Evolutionary conservation across 2,113 vertebrate genomes (phyloP).

Genomic region (Mirza zaza): DNA sequence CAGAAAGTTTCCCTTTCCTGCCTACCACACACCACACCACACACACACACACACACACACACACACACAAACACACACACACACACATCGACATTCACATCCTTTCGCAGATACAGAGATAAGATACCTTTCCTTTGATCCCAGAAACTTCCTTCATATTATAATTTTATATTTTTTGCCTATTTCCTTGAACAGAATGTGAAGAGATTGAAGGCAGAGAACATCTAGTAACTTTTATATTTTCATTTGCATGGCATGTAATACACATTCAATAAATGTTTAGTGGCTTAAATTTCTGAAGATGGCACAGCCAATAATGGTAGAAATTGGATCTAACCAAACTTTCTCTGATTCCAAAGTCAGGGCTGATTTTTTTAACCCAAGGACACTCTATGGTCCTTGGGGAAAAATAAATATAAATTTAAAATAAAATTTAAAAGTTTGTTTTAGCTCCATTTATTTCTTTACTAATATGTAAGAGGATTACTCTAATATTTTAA

Average conservation of each 20-base stretch:
- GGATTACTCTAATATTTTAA: not conserved
- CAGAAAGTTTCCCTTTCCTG: not conserved
- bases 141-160: not conserved
- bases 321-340: not conserved
- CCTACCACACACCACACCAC: not conserved
- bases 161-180: not conserved
- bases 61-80: not conserved
- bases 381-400: not conserved
- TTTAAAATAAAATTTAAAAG: not conserved
- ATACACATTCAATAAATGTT: not conserved
- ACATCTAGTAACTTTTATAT: not conserved
- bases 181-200: not conserved
- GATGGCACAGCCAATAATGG: not conserved
- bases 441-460: not conserved
- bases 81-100: not conserved
- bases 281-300: not conserved
- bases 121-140: not conserved
- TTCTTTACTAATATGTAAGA: not conserved
- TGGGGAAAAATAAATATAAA: not conserved
- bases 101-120: not conserved
- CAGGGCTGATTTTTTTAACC: not conserved
- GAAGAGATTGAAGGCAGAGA: not conserved
- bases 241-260: not conserved
- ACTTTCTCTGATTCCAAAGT: not conserved
- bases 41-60: not conserved